A percentile compares a stretch with the other conserved stretches of the same genome.
Evolutionary conservation across 1,140 invertebrate genomes (phyloP).

Genomic region (Leptonema lineaticorne): DNA sequence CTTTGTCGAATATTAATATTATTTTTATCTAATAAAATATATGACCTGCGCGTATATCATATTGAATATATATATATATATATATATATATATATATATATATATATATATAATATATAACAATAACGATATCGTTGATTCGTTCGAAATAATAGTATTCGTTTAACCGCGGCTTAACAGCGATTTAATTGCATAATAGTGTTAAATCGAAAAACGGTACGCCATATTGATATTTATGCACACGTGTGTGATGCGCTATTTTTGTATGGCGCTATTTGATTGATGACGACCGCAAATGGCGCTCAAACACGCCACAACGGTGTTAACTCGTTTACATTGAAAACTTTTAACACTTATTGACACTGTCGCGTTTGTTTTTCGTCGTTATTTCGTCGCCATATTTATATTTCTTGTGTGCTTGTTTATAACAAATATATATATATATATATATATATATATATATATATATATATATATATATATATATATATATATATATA

Average conservation of each 20-base stretch:
- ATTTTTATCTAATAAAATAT: too few species aligned
- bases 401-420: too few species aligned
- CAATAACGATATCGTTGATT: neutral
- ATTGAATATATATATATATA: too few species aligned
- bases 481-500: too few species aligned
- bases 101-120: too few species aligned
- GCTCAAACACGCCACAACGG: constrained; percentile 33
- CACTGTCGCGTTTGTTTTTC: constrained; percentile 7
- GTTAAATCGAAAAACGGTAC: neutral
- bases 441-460: too few species aligned
- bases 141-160: neutral
- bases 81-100: too few species aligned
- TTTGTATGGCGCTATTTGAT: too few species aligned
- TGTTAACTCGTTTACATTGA: constrained; percentile 42
- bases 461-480: too few species aligned
- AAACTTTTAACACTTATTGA: constrained; percentile 23
- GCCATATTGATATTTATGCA: neutral
- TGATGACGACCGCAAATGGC: constrained; percentile 38
- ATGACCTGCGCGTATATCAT: too few species aligned
- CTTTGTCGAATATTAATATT: too few species aligned
- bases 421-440: too few species aligned
- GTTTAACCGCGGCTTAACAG: neutral
- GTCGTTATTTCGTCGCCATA: neutral
- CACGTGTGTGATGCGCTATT: constrained; percentile 16
- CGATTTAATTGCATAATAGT: constrained; percentile 4